Evolutionary conservation across 2,888 invertebrate species (phyloP), one percentile per base, ranked within the genome.

Genomic region (Pandemis heparana): DNA sequence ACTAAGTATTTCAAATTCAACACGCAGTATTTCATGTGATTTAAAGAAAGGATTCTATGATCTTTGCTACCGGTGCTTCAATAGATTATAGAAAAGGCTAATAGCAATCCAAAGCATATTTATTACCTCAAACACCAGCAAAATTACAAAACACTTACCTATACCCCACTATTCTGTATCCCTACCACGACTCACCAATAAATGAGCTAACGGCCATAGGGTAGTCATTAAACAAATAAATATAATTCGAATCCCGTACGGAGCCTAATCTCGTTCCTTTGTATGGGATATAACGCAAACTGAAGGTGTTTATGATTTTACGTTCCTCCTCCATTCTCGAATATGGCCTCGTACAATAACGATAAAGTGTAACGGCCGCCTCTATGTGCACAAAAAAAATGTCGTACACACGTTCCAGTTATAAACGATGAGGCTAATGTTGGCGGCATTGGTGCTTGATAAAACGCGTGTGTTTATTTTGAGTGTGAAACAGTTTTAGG

Each of bases 271-370:
- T 81, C 82, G 75, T 78, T 81, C 85, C 86, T 86, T 89, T 87
- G 87, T 89, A 85, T 82, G 85, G 84, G 85, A 87, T 87, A 88
- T 89, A 81, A 82, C 78, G 83, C 78, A 81, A 84, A 83, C 83
- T 83, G 85, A 85, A 85, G 87, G 87, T 90, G 90, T 91, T 90
- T 90, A 89, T 89, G 88, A 89, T 90, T 89, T 90, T 90, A 91
- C 85, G 91, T 87, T 85, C 82, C 87, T 83, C 86, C 84, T 89
- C 84, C 85, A 85, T 90, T 87, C 85, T 82, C 83, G 83, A 87
- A 88, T 90, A 91, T 85, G 85, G 85, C 83, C 78, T 85, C 86
- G 85, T 89, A 88, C 88, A 90, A 89, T 92, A 90, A 90, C 89
- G 85, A 88, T 90, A 89, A 91, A 90, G 83, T 85, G 85, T 88